Conservation (phyloP, 53 echinoderm and acorn worm genomes). For the Actinopyga echinites region DNA sequence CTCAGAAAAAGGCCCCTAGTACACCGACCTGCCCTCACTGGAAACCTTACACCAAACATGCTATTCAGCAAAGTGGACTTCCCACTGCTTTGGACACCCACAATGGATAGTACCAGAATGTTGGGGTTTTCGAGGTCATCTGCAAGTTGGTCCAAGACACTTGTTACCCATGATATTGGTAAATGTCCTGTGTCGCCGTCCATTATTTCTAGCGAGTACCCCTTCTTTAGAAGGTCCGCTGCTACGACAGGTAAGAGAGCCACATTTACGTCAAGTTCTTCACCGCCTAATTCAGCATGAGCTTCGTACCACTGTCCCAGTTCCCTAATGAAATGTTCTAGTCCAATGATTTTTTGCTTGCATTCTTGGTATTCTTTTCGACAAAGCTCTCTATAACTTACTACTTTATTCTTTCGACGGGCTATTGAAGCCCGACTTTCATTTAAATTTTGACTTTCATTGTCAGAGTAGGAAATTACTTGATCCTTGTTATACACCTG, state of each 20-base stretch:
- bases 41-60: constrained; percentile 13
- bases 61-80: constrained; percentile 21
- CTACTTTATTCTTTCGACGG: too few species aligned
- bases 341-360: background rate
- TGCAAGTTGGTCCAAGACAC: background rate
- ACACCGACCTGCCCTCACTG: background rate
- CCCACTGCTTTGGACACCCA: constrained; percentile 13
- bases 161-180: constrained; percentile 10
- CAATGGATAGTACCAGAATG: background rate
- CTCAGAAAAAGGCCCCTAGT: constrained; percentile 1
- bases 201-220: background rate
- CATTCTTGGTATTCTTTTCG: too few species aligned
- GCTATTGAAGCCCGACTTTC: too few species aligned
- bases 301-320: constrained; percentile 10
- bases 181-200: constrained; percentile 9
- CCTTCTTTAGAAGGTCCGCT: background rate
- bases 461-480: too few species aligned
- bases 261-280: background rate
- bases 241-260: background rate
- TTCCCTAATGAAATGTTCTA: background rate
- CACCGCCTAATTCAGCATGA: background rate
- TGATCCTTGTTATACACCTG: too few species aligned
- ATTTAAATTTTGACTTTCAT: too few species aligned
- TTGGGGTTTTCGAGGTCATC: background rate
- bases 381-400: too few species aligned